Conservation (phyloP, 2,797 vertebrate species). For the Sebastes dallii region DNA sequence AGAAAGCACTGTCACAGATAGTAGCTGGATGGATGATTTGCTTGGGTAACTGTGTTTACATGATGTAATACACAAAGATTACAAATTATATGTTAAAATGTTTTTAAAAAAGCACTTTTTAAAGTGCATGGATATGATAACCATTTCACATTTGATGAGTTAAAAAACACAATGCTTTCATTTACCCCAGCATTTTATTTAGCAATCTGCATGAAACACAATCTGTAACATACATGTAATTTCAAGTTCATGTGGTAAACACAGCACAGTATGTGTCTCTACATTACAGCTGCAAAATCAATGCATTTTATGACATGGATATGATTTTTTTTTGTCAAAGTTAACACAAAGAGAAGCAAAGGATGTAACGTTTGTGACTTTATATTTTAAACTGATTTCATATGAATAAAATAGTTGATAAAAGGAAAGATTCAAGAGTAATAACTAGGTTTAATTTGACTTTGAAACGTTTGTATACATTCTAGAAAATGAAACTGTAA, state of each 20-base stretch:
- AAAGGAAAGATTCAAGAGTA: background rate
- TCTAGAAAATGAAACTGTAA: background rate
- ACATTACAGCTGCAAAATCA: background rate
- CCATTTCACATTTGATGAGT: background rate
- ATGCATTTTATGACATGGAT: background rate
- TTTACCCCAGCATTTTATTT: background rate
- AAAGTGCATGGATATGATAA: background rate
- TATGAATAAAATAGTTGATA: background rate
- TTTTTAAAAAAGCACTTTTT: background rate
- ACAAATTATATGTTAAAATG: background rate
- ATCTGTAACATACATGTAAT: background rate
- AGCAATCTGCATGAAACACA: background rate
- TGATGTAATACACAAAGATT: background rate
- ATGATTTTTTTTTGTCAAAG: background rate
- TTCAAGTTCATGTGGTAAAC: background rate
- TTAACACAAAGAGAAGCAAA: background rate
- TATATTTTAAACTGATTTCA: background rate
- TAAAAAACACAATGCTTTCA: background rate
- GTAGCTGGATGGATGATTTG: constrained; percentile 82
- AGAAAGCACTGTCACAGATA: constrained; percentile 35
- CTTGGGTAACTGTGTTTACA: constrained; percentile 59
- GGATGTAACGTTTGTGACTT: background rate
- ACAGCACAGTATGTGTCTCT: background rate
- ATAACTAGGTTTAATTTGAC: background rate
- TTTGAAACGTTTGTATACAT: background rate